phyloP scores from a whole-genome alignment of 1,140 invertebrate genomes.

The Leptopilina clavipes region DNA sequence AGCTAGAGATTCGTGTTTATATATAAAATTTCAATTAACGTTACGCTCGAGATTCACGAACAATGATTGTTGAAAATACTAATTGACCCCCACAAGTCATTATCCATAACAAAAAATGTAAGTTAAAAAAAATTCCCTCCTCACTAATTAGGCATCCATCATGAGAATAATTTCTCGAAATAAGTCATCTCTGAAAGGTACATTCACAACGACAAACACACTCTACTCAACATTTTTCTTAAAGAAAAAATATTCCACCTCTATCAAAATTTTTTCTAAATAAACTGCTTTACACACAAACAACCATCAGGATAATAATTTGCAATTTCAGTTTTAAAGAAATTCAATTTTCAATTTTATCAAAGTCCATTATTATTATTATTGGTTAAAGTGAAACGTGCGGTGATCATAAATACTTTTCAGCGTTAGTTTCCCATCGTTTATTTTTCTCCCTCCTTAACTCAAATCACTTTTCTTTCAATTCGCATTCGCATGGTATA shows the following conservation, averaged over 20 bases:
- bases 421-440: conserved; percentile 10
- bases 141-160: not conserved
- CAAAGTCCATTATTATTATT: too few relatives aligned
- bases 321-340: conserved; percentile 5
- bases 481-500: conserved; percentile 21
- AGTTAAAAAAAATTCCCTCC: not conserved
- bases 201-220: too few relatives aligned
- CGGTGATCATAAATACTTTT: not conserved
- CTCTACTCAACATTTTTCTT: too few relatives aligned
- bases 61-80: conserved; percentile 13
- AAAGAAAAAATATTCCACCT: too few relatives aligned
- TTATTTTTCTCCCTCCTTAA: conserved; percentile 12
- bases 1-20: not conserved
- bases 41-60: conserved; percentile 10
- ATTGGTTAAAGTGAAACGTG: not conserved
- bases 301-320: not conserved
- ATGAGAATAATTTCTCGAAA: not conserved
- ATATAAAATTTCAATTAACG: not conserved
- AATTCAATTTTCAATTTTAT: too few relatives aligned
- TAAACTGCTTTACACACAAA: too few relatives aligned
- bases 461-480: conserved; percentile 26
- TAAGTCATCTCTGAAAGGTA: not conserved
- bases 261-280: too few relatives aligned
- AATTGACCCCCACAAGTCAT: conserved; percentile 5
- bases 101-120: not conserved